These are phyloP conservation scores for Suillia variegata DNA, from an alignment of 2,888 invertebrate genomes.

Conservation along the genomic window DNA sequence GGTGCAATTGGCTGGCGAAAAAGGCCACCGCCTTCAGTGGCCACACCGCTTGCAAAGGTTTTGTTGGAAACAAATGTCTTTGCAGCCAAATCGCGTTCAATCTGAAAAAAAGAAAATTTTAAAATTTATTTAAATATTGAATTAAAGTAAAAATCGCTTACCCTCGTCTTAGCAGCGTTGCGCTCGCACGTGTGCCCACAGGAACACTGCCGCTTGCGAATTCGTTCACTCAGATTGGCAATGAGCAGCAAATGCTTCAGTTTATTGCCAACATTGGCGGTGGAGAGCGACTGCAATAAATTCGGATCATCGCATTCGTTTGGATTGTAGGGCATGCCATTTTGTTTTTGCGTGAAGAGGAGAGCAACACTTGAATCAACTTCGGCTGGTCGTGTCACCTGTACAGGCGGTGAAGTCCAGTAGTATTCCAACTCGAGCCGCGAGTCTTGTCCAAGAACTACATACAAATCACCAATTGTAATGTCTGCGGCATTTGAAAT, in stretches of 20 bases:
- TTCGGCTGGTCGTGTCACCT: not conserved
- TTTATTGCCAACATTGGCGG: conserved; percentile 52
- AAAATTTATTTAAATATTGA: not conserved
- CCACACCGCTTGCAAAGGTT: conserved; percentile 32
- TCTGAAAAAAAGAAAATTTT: conserved; percentile 25
- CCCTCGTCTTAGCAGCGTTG: conserved; percentile 39
- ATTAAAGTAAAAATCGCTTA: conserved; percentile 26
- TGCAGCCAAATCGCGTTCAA: conserved; percentile 41
- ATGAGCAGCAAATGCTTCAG: conserved; percentile 59
- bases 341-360: conserved; percentile 29
- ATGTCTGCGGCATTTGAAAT: conserved; percentile 75
- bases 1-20: conserved; percentile 53
- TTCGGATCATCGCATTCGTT: conserved; percentile 49
- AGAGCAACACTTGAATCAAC: not conserved
- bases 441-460: conserved; percentile 78
- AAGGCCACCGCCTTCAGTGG: conserved; percentile 21
- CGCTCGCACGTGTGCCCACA: conserved; percentile 59
- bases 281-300: conserved; percentile 42
- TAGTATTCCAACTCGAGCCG: conserved; percentile 79
- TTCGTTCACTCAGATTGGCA: conserved; percentile 58
- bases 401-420: conserved; percentile 63
- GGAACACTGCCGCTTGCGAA: conserved; percentile 54
- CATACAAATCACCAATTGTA: conserved; percentile 87
- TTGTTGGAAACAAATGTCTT: conserved; percentile 48
- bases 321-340: conserved; percentile 46